Evolutionary conservation across 2,113 vertebrate genomes (phyloP).

Genomic region (Passerina amoena): DNA sequence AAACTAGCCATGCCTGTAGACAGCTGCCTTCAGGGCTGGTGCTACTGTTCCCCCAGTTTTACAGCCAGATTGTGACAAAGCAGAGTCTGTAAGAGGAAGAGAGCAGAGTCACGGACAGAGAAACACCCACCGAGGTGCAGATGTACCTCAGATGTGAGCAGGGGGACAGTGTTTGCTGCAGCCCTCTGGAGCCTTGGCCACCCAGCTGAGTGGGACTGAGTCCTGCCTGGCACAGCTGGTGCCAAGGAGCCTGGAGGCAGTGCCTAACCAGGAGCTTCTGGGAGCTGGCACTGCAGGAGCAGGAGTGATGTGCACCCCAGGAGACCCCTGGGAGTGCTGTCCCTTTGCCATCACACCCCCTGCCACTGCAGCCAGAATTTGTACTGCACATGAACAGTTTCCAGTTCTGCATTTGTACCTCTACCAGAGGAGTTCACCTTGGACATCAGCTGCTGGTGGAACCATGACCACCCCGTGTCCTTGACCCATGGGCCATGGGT

Average conservation of each 20-base stretch:
- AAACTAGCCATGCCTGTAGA: not conserved
- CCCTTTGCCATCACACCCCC: not conserved
- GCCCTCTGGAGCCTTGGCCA: fast-evolving
- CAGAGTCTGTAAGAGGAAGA: not conserved
- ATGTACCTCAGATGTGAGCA: not conserved
- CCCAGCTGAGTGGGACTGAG: not conserved
- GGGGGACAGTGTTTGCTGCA: not conserved
- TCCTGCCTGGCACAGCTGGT: not conserved
- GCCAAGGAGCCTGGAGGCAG: not conserved
- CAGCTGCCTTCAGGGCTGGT: not conserved
- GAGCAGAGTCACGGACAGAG: not conserved
- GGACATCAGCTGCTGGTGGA: not conserved
- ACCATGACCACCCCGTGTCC: not conserved
- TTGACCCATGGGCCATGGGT: not conserved
- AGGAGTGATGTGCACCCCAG: fast-evolving
- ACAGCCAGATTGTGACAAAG: not conserved
- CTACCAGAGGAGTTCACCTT: not conserved
- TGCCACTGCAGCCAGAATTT: not conserved
- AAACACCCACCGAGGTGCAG: fast-evolving
- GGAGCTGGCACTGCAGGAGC: not conserved
- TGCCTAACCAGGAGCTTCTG: fast-evolving
- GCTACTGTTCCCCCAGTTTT: not conserved
- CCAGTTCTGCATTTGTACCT: not conserved
- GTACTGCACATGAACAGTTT: not conserved
- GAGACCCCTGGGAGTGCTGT: not conserved